Evolutionary conservation across 2,113 vertebrate species (phyloP), one percentile per base, ranked within the genome.

Genomic region (Sylvietta virens): DNA sequence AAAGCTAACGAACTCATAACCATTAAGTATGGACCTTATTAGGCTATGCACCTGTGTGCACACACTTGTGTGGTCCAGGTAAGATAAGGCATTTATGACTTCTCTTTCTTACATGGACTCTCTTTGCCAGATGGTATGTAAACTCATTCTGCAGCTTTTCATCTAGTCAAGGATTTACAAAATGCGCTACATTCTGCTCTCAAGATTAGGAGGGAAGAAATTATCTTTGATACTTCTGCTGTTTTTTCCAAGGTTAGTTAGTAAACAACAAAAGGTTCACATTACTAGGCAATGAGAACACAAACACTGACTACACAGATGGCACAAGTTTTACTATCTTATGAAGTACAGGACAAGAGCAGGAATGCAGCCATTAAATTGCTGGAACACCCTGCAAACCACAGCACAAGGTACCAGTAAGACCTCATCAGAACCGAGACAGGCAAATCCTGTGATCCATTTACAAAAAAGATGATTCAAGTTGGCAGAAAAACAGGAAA

Each of bases 401-500:
- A 78, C 39, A 77, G 39, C 15, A 77, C 27, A 33, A 6, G 15
- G 17, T 60, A 86, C 47, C 6, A 4, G 42, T 37, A 90, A 88
- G 60, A 86, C 12, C n/a, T 72, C 81, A 73, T 57, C 60, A 66
- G 47, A 88, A 78, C 13, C n/a, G 33, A 56, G 39, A 61, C 72
- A 67, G 27, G 48, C 40, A 90, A 81, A 91, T 86, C 47, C 13
- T 0, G 58, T 54, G 23, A 77, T 48, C 37, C 13, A 3, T 81
- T 92, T 93, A 27, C 50, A 92, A 86, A 81, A 88, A 92, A 40
- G 21, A 71, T 74, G 31, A 92, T 37, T 86, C 44, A 72, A 71
- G 31, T n/a, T 81, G 72, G 51, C 35, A 67, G 24, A 92, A 88
- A 76, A 81, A 88, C 44, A 86, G 88, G 83, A 96, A 95, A 91